phyloP scores from a whole-genome alignment of 1,140 invertebrate species.

The Subanguina moxae region DNA sequence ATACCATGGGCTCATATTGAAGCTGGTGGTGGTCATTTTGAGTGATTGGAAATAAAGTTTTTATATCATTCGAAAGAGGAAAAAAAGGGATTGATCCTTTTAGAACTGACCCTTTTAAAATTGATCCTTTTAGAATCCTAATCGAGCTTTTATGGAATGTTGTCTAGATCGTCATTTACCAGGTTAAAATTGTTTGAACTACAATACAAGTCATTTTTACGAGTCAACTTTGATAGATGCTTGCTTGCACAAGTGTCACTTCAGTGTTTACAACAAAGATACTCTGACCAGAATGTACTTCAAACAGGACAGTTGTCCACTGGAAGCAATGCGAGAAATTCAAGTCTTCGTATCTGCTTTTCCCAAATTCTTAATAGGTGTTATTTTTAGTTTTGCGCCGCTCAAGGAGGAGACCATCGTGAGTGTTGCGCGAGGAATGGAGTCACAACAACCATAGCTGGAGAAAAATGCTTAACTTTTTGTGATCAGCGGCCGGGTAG shows the following conservation, averaged over 20 bases:
- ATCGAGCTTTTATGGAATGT: conserved; percentile 37
- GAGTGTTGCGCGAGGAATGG: conserved; percentile 39
- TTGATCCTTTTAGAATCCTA: conserved; percentile 30
- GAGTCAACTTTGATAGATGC: conserved; percentile 25
- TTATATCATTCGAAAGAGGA: too few species aligned
- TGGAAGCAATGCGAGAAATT: conserved; percentile 14
- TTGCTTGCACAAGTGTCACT: conserved; percentile 51
- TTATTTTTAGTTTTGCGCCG: conserved; percentile 48
- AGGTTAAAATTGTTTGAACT: too few species aligned
- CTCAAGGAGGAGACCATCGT: conserved; percentile 40
- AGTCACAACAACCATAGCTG: conserved; percentile 49
- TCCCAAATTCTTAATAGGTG: not conserved
- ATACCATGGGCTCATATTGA: too few species aligned
- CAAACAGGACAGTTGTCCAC: conserved; percentile 50
- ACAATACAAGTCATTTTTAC: too few species aligned
- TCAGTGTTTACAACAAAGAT: conserved; percentile 44
- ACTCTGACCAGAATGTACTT: conserved; percentile 50
- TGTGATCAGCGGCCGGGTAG: conserved; percentile 51
- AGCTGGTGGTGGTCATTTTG: too few species aligned
- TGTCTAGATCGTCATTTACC: conserved; percentile 52
- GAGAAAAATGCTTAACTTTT: conserved; percentile 49
- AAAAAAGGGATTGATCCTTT: too few species aligned
- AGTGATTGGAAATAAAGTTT: too few species aligned
- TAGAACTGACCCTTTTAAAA: not conserved
- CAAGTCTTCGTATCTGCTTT: not conserved